Conservation (phyloP, 2,113 vertebrate genomes). For the Nanorana parkeri region DNA sequence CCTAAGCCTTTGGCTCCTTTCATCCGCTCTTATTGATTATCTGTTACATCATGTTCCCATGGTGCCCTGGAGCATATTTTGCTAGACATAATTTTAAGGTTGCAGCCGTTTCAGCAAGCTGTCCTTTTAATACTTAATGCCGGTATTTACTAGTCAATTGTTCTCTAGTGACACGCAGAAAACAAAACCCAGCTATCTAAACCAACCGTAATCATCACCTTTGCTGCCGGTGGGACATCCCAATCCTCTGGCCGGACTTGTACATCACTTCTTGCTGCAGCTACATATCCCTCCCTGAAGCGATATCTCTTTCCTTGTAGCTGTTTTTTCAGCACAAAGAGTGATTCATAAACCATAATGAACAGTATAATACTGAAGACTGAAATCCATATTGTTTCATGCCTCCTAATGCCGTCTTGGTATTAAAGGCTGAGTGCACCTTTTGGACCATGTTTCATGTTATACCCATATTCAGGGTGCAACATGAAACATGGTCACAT, state of each 20-base stretch:
- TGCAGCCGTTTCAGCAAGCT: neutral
- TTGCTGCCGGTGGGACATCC: constrained; percentile 12
- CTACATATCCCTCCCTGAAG: constrained; percentile 3
- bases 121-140: constrained; percentile 20
- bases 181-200: neutral
- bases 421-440: too few relatives aligned
- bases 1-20: constrained; percentile 3
- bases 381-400: constrained; percentile 3
- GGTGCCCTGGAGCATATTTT: neutral
- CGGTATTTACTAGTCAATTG: neutral
- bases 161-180: constrained; percentile 20
- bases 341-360: constrained; percentile 42
- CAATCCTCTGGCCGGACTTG: neutral
- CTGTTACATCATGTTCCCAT: constrained; percentile 4
- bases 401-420: neutral
- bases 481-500: too few relatives aligned
- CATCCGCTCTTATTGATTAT: constrained; percentile 39
- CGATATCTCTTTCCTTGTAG: constrained; percentile 10
- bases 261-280: constrained; percentile 23
- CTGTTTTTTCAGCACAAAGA: constrained; percentile 8
- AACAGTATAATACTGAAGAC: constrained; percentile 18
- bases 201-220: constrained; percentile 42
- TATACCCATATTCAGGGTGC: too few relatives aligned
- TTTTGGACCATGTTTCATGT: too few relatives aligned
- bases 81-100: constrained; percentile 21